Base-by-base conservation (phyloP, 1,140 invertebrate genomes). In the Drosophila bifasciata region DNA sequence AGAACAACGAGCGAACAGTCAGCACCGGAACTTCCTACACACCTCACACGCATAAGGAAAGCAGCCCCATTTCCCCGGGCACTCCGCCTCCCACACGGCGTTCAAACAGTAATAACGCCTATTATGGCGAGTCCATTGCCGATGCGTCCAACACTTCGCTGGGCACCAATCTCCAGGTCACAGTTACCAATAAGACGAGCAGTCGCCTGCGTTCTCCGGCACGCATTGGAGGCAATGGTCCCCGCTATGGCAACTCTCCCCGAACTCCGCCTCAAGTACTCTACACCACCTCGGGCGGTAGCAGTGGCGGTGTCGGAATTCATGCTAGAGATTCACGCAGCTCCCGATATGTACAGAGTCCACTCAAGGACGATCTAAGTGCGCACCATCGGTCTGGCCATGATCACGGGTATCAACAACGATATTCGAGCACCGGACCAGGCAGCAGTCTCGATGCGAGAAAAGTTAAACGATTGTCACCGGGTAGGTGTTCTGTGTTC, bases 41-140 rank as follows among this genome's bases (percentile, higher is more conserved):
- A 23, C 85, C 89, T 15, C 74, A 77, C 46, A 90, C 72, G 57
- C 79, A 76, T 45, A 91, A 62, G 57, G 79, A 79, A 92, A 93
- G 85, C 90, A 93, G 49, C 93, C 94, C 93, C 3, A 93, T 94
- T 39, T 95, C 94, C 0, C 93, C 94, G 1, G 92, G 93, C 0
- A 95, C 94, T 11, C 93, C 83, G 15, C 90, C 93, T 9, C 90
- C 93, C 8, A 66, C 48, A 19, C 75, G 83, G 16, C 83, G 78
- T 36, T 51, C 75, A 5, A 88, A 83, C 28, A 84, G 59, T 61
- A 84, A 78, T 53, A 83, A 61, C 39, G 62, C 60, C 45, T 76
- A 76, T 32, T 89, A 88, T 8, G 71, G 59, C 3, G 75, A 84
- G 15, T 21, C 56, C 17, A n/a, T 48, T 9, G 72, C 55, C 17